Evolutionary conservation across 2,888 invertebrate species (phyloP).

Genomic region (Drosophila pseudotalamancana): DNA sequence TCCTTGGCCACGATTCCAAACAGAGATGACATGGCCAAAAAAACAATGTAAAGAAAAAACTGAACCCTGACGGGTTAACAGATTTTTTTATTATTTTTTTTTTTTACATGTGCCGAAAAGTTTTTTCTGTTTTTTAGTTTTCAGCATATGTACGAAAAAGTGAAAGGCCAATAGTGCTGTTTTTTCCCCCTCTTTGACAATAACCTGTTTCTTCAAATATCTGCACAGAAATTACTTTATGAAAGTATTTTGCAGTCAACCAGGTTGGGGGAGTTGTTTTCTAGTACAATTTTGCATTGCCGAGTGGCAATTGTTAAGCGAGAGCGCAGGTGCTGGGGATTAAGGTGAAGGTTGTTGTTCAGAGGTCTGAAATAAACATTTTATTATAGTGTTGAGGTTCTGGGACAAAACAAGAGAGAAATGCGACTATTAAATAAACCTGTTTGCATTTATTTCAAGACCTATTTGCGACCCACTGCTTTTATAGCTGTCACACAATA

Average conservation of each 20-base stretch:
- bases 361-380: too few species aligned
- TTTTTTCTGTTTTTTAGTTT: slow-evolving; percentile 38
- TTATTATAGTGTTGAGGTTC: too few species aligned
- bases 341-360: neutral
- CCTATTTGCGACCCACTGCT: too few species aligned
- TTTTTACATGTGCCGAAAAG: slow-evolving; percentile 14
- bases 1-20: slow-evolving; percentile 67
- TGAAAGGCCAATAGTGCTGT: slow-evolving; percentile 56
- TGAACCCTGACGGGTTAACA: slow-evolving; percentile 24
- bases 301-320: neutral
- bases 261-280: slow-evolving; percentile 31
- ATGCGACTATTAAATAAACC: too few species aligned
- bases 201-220: slow-evolving; percentile 63
- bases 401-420: too few species aligned
- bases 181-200: slow-evolving; percentile 38
- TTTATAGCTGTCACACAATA: too few species aligned
- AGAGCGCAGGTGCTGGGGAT: neutral
- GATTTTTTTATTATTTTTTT: neutral
- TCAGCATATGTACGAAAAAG: slow-evolving; percentile 50
- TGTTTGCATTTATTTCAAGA: too few species aligned
- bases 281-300: slow-evolving; percentile 23
- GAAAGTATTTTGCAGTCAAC: slow-evolving; percentile 30
- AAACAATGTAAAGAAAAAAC: too few species aligned
- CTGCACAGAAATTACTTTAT: slow-evolving; percentile 36
- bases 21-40: slow-evolving; percentile 54